Evolutionary conservation across 2,113 vertebrate species (phyloP).

Genomic region (Esox niger): DNA sequence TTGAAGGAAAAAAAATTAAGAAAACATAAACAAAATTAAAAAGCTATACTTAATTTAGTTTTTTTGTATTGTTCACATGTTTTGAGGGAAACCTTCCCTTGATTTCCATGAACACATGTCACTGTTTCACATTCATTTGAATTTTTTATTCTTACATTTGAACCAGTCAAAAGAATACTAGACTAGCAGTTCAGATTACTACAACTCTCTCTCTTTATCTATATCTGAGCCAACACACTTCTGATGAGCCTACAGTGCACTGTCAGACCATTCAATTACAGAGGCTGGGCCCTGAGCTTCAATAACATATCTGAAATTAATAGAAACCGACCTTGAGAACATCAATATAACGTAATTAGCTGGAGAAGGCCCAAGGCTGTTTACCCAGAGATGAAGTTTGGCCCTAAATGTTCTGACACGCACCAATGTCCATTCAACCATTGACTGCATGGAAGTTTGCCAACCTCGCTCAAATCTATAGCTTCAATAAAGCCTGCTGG

Average conservation of each 20-base stretch:
- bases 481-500: not conserved
- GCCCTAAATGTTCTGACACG: not conserved
- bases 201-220: no score
- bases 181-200: no score
- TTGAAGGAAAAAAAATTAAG: no score
- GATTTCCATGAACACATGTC: no score
- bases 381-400: not conserved
- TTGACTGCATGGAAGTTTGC: not conserved
- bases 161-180: no score
- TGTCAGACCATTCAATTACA: conserved; percentile 28
- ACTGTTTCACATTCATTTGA: no score
- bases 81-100: no score
- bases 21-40: no score
- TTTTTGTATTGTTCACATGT: no score
- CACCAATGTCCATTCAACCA: not conserved
- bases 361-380: not conserved
- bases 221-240: not conserved
- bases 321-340: conserved; percentile 1
- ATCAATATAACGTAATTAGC: not conserved
- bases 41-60: no score
- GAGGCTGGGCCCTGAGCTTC: not conserved
- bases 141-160: no score
- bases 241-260: not conserved
- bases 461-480: not conserved
- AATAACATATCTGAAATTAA: not conserved